Base-by-base conservation (phyloP, 2,113 vertebrate genomes). In the Nothocercus julius region DNA sequence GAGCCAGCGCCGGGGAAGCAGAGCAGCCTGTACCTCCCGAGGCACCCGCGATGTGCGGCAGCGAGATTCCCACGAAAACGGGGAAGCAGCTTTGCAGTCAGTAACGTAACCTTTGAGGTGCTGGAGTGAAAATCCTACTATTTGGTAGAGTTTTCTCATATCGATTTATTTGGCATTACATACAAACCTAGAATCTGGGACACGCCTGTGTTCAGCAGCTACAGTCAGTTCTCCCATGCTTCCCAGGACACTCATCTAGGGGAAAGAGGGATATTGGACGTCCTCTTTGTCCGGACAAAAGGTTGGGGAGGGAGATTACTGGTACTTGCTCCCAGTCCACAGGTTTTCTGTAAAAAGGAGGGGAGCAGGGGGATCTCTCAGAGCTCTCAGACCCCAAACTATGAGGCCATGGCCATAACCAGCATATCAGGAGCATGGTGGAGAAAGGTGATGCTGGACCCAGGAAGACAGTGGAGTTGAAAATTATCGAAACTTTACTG, bases 101-200 rank as follows among this genome's bases (percentile, higher is more conserved):
- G 15, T 44, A 58, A n/a, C 1, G 27, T 0, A 13, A 66, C 7
- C 4, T 42, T 34, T 11, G 28, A 21, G 3, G 20, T 1, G 2
- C 24, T n/a, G 18, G 8, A 42, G 12, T 5, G 5, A 67, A 75
- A 34, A 16, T n/a, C 6, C 5, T 5, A 3, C 11, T 24, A 1
- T 49, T 38, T 44, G 28, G 1, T 36, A 30, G 2, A 47, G 11
- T 7, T 79, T 45, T 17, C 62, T 88, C 32, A 1, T 2, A 19
- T 0, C 1, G 42, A 21, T 91, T 80, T 34, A 18, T 80, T 21
- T 94, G 40, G 51, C 9, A 25, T 5, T 64, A 13, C 24, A 1
- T 1, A 4, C 1, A 19, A 76, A 61, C 2, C n/a, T 28, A 62
- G 34, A 27, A n/a, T 22, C 36, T 53, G 7, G 56, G 21, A 11